Evolutionary conservation across 92 coral and sea anemone genomes (phyloP), one percentile per base, ranked within the genome.

Genomic region (Actinernus sp.): DNA sequence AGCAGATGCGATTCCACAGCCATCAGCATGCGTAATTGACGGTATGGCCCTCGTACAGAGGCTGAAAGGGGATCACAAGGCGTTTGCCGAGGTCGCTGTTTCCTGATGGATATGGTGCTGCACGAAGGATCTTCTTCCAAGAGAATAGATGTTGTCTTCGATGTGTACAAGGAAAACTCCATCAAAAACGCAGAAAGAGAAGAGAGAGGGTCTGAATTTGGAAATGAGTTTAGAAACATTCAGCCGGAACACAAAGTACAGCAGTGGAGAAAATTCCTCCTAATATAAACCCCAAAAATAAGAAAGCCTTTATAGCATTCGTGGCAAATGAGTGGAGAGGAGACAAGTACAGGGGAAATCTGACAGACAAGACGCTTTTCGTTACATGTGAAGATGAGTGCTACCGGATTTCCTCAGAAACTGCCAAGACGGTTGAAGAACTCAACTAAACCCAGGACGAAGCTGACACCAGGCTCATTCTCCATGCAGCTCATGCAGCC

Each of bases 101-200:
- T 57, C 47, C 7, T 67, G 29, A 20, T 60, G 18, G 13, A 19
- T 17, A 41, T 39, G 64, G 83, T 60, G 27, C 43, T 58, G 24
- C 61, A 52, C 18, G 78, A 65, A 33, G 67, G 59, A 13, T 19
- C 76, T 13, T 49, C 65, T 32, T 58, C 60, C 16, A 58, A 55
- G n/a, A 57, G 82, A 58, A 58, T 67, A 11, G 78, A 74, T 26
- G 83, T 74, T 44, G 22, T 82, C 48, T 82, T 74, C 33, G 73
- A 58, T 50, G 78, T 64, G 5, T 66, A 67, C 45, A 59, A 48
- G 38, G 76, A 71, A 14, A 38, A 29, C 7, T 79, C 78, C 22
- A 83, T 88, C n/a, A 67, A 81, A 63, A 80, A 79, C 24, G 31
- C 76, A 31, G 78, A 75, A 52, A 58, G 81, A 48, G 47, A 70